Evolutionary conservation across 2,797 vertebrate genomes (phyloP), one percentile per base, ranked within the genome.

Genomic region (Halcyon leucocephala): DNA sequence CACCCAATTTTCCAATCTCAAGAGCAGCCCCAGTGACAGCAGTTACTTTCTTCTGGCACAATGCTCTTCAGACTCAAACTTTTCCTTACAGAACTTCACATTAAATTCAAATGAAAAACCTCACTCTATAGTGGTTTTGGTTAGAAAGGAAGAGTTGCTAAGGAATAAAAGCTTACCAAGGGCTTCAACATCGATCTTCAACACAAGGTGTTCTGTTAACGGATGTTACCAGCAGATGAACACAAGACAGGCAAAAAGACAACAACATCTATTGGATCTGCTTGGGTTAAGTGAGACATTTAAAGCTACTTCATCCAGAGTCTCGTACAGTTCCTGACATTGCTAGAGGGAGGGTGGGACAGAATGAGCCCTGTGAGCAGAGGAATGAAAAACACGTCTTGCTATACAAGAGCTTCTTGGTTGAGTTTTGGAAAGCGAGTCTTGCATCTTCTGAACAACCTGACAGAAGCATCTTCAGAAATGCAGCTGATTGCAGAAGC

Each of bases 391-490:
- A 89, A 73, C 21, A 21, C 1, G 4, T 24, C 8, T 61, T 57
- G 51, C 60, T 46, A 31, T 10, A 49, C 10, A 4, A 3, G 7
- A 92, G 24, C 14, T 42, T 70, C 72, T 58, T 26, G 9, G 26
- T 3, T 46, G 21, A 51, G 42, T 49, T 57, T 58, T 21, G 44
- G 72, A 71, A 80, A 31, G 25, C 9, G 85, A 73, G 24, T 15
- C 37, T 72, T 88, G 28, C 46, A 76, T 18, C 49, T 82, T 76
- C 74, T 65, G 41, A 62, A 6, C 28, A 69, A 22, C 49, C 4
- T 19, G 37, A 55, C 14, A 62, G 16, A 8, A 10, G 12, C 22
- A 37, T 29, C 54, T 67, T 57, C 0, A 0, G 29, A 84, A 58
- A 26, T 57, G 31, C 37, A 51, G 33, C 33, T 54, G 33, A 57